Evolutionary conservation across 2,797 vertebrate genomes (phyloP).

Genomic region (Phrynocephalus vlangalii): DNA sequence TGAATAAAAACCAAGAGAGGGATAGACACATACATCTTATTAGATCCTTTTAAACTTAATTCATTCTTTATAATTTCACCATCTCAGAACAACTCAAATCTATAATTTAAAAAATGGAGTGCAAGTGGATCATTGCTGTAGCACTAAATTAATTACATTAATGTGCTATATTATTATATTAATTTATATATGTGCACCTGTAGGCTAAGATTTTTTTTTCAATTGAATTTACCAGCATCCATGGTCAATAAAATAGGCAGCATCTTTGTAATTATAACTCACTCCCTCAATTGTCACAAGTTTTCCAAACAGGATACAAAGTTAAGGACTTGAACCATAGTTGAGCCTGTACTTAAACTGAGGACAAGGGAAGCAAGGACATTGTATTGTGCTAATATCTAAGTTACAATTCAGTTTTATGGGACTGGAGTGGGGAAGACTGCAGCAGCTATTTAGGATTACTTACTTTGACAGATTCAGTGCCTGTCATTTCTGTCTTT

Average conservation of each 20-base stretch:
- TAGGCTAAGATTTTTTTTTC: neutral
- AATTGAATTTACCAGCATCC: neutral
- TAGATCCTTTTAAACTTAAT: neutral
- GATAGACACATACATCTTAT: neutral
- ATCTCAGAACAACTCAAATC: neutral
- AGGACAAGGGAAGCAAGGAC: neutral
- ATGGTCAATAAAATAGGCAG: neutral
- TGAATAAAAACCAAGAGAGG: neutral
- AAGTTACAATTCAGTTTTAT: neutral
- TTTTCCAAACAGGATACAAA: neutral
- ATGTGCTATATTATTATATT: neutral
- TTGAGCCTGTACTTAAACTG: neutral
- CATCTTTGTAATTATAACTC: neutral
- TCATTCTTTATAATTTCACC: neutral
- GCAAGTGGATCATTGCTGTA: neutral
- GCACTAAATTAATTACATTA: conserved; percentile 3
- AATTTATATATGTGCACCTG: neutral
- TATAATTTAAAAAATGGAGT: neutral
- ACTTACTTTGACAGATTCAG: neutral
- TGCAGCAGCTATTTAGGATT: neutral
- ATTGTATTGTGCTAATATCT: neutral
- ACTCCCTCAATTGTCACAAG: neutral
- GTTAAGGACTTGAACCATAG: neutral
- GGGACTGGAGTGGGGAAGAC: neutral
- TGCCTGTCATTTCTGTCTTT: neutral